phyloP scores from a whole-genome alignment of 2,113 vertebrate species.

The Myocastor coypus region DNA sequence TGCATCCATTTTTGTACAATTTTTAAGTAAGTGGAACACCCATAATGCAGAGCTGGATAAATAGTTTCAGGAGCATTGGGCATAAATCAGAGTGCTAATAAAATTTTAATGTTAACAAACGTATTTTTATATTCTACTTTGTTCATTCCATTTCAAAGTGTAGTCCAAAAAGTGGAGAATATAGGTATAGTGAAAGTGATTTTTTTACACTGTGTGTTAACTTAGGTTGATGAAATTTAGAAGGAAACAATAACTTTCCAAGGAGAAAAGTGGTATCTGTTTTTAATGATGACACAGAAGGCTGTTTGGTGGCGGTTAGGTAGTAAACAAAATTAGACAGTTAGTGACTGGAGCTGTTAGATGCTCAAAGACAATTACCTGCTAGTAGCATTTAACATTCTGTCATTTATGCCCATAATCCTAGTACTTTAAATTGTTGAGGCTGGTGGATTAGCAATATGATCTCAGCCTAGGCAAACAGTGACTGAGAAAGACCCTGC shows the following conservation, averaged over 20 bases:
- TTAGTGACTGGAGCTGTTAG: not conserved
- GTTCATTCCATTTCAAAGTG: conserved; percentile 31
- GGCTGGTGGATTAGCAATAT: not conserved
- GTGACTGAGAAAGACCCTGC: not conserved
- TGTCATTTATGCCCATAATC: not conserved
- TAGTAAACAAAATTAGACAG: not conserved
- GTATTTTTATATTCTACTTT: conserved; percentile 42
- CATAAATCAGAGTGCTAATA: not conserved
- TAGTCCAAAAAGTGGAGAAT: conserved; percentile 5
- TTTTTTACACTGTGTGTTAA: not conserved
- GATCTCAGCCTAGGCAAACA: not conserved
- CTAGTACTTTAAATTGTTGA: not conserved
- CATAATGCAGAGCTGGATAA: not conserved
- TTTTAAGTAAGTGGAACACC: not conserved
- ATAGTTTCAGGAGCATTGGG: not conserved
- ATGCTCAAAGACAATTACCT: not conserved
- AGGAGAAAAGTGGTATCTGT: not conserved
- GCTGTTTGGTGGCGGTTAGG: not conserved
- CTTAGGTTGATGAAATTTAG: not conserved
- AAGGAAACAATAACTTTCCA: conserved; percentile 23
- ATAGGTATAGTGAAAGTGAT: not conserved
- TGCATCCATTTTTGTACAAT: not conserved
- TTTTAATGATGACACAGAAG: not conserved
- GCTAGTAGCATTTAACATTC: not conserved
- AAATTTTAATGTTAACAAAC: conserved; percentile 38